Evolutionary conservation across 2,888 invertebrate genomes (phyloP).

Genomic region (Automeris io): DNA sequence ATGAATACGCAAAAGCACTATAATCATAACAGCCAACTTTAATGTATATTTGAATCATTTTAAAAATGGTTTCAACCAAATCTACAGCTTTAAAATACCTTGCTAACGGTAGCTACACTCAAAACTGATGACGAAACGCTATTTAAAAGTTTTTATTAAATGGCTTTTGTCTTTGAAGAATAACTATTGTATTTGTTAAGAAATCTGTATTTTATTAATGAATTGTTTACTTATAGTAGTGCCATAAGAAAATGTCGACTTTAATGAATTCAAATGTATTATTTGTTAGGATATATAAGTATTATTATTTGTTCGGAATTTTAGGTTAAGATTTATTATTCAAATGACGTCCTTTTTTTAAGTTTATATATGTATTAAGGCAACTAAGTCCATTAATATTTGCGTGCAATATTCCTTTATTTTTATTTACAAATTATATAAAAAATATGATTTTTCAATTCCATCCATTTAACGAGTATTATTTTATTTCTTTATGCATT

Average conservation of each 20-base stretch:
- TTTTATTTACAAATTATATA: background rate
- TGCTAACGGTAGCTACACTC: no score
- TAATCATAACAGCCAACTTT: no score
- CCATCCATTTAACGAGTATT: constrained; percentile 2
- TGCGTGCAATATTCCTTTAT: constrained; percentile 8
- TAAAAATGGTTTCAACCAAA: no score
- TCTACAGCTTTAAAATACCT: no score
- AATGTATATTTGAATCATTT: no score
- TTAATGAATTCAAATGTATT: constrained; percentile 22
- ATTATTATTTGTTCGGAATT: constrained; percentile 24
- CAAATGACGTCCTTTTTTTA: constrained; percentile 36
- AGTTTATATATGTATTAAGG: constrained; percentile 1
- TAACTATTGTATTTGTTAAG: constrained; percentile 24
- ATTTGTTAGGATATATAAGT: constrained; percentile 21
- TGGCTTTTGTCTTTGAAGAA: constrained; percentile 6
- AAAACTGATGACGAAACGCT: no score
- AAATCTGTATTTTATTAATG: constrained; percentile 27
- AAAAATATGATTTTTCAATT: constrained; percentile 4
- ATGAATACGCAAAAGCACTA: no score
- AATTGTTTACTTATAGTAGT: constrained; percentile 40
- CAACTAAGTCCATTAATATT: constrained; percentile 11
- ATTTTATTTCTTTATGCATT: constrained; percentile 21
- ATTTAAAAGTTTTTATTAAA: no score
- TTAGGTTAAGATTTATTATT: constrained; percentile 37
- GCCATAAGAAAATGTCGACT: constrained; percentile 50